These are phyloP conservation scores for Gymnodraco acuticeps DNA, from an alignment of 2,797 vertebrate genomes.

Conservation along the genomic window DNA sequence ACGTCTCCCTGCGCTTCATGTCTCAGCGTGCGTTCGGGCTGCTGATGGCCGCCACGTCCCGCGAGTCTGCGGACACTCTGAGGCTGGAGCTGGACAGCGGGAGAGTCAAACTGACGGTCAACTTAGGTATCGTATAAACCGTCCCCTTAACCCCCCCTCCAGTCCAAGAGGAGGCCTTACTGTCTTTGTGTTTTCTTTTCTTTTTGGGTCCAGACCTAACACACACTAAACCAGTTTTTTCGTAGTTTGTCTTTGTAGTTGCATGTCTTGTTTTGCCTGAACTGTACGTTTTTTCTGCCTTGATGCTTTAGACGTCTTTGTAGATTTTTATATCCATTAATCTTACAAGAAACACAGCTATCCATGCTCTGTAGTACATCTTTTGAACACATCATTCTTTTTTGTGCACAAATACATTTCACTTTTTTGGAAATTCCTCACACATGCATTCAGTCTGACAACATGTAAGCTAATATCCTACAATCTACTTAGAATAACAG, in stretches of 20 bases:
- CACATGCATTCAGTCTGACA: conserved; percentile 28
- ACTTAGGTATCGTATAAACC: conserved; percentile 94
- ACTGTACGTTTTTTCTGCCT: conserved; percentile 64
- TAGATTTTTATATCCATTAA: conserved; percentile 80
- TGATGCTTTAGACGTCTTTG: conserved; percentile 64
- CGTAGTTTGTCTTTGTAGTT: conserved; percentile 62
- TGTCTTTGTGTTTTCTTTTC: conserved; percentile 47
- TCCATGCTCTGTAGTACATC: conserved; percentile 89
- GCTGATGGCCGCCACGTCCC: conserved; percentile 94
- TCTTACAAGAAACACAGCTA: conserved; percentile 83
- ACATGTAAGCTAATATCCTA: conserved; percentile 30
- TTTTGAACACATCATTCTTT: conserved; percentile 84
- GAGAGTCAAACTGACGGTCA: conserved; percentile 96
- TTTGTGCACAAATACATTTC: conserved; percentile 36
- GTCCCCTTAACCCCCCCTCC: conserved; percentile 26
- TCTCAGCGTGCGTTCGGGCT: conserved; percentile 96
- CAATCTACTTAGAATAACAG: conserved; percentile 60
- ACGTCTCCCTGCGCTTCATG: conserved; percentile 97
- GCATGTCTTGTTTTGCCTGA: conserved; percentile 81
- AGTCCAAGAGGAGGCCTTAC: conserved; percentile 32
- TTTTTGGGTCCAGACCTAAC: conserved; percentile 52
- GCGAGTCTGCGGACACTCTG: conserved; percentile 94
- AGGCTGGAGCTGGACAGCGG: conserved; percentile 95
- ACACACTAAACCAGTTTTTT: conserved; percentile 56
- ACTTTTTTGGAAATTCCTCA: conserved; percentile 21